Evolutionary conservation across 2,113 vertebrate genomes (phyloP), one percentile per base, ranked within the genome.

Genomic region (Chrysemys picta): DNA sequence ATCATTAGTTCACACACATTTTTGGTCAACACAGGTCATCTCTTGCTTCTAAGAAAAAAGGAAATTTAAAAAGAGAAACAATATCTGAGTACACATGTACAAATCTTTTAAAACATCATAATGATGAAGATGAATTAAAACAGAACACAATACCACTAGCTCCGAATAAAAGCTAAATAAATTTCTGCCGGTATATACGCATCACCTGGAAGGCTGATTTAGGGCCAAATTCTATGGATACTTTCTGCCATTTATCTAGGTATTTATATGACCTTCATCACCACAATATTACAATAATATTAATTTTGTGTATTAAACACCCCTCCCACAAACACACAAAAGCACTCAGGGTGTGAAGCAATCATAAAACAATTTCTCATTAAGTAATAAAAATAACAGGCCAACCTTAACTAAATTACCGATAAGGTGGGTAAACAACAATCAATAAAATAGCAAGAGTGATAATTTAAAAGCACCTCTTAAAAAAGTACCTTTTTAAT

Each of bases 11-110:
- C 21, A 52, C 78, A 72, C 91, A 88, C 94, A 90, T 91, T 94
- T 95, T 88, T 88, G 89, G 56, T 65, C 45, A 89, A 45, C 90
- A 69, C 6, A 50, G 7, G 57, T 19, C 4, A 27, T 50, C 57
- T 91, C 35, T 86, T 89, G 95, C 91, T 95, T 85, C 50, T 79
- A 65, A 65, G n/a, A 80, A 94, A 87, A 92, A 91, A 83, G 89
- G 52, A 12, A 96, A 69, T 31, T 84, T 72, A 1, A 13, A 59
- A 5, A 79, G 59, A 12, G 3, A 85, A 92, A 92, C 49, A 0
- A 56, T 80, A 82, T 38, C 1, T 1, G 13, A 82, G 50, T 50
- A 79, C 69, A 38, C 22, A 94, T 7, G 90, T 82, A 89, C 50
- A 94, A 54, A 93, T 57, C 11, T 95, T 96, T 96, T 95, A 84